A percentile compares a stretch with the other conserved stretches of the same genome.
Conservation (phyloP, 2,797 vertebrate genomes). For the Carapus acus region DNA sequence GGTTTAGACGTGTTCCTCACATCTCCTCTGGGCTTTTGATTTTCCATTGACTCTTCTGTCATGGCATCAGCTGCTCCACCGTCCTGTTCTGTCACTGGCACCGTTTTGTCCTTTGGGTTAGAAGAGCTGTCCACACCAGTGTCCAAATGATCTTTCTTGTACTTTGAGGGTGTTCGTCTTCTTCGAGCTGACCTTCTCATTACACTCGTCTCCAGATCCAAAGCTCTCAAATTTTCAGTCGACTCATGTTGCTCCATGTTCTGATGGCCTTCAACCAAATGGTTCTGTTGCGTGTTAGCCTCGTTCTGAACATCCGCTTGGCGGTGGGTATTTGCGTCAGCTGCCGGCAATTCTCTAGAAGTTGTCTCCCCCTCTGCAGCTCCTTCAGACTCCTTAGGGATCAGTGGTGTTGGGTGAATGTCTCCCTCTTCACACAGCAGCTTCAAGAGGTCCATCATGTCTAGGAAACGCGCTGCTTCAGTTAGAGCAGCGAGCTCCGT, state of each 20-base stretch:
- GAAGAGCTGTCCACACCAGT: constrained; percentile 38
- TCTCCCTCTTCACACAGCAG: constrained; percentile 71
- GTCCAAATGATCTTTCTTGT: constrained; percentile 69
- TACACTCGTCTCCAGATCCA: constrained; percentile 42
- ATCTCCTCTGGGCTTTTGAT: constrained; percentile 3
- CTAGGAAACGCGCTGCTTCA: constrained; percentile 91
- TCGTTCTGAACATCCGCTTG: constrained; percentile 67
- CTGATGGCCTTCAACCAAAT: constrained; percentile 71
- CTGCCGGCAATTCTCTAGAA: constrained; percentile 43
- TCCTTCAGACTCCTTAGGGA: constrained; percentile 50
- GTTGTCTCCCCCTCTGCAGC: constrained; percentile 47
- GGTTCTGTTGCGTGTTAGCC: constrained; percentile 78
- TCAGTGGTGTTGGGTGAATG: constrained; percentile 18
- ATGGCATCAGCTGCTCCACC: constrained; percentile 65
- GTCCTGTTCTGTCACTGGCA: constrained; percentile 33
- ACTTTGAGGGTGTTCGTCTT: constrained; percentile 80
- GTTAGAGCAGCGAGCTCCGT: constrained; percentile 80
- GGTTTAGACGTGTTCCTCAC: constrained; percentile 47
- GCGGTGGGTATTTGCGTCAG: constrained; percentile 55
- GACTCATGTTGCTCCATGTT: constrained; percentile 48
- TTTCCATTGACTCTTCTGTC: constrained; percentile 50
- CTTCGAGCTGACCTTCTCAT: constrained; percentile 79
- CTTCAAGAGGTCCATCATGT: constrained; percentile 92
- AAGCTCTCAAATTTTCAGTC: constrained; percentile 60
- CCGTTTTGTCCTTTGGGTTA: constrained; percentile 39